Conservation (phyloP, 2,797 vertebrate genomes). For the Pteronotus mesoamericanus region DNA sequence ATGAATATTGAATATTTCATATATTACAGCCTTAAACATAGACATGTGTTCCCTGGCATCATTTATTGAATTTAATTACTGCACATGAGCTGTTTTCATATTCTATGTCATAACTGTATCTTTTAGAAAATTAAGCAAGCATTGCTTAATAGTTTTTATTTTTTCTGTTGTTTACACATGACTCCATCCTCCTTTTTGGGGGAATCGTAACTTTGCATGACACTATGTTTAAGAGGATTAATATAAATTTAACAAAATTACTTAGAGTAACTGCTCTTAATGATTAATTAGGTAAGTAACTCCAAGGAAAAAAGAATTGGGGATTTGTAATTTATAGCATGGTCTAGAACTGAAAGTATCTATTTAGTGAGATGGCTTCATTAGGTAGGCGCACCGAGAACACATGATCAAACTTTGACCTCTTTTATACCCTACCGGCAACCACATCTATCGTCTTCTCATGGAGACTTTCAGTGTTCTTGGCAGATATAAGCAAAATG, state of each 20-base stretch:
- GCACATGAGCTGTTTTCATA: not conserved
- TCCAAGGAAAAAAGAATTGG: not conserved
- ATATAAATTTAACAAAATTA: constrained; percentile 3
- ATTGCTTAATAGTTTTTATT: not conserved
- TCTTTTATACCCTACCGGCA: not conserved
- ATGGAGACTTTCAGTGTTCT: not conserved
- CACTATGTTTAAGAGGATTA: not conserved
- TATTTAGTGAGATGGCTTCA: not conserved
- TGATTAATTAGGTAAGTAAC: not conserved
- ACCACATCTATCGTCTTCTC: not conserved
- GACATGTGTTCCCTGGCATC: not conserved
- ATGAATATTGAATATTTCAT: not conserved
- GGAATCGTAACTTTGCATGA: not conserved
- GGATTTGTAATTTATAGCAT: not conserved
- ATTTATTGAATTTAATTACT: not conserved
- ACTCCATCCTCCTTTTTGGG: not conserved
- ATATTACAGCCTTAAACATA: not conserved
- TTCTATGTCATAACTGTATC: not conserved
- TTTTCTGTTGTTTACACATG: not conserved
- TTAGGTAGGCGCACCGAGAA: not conserved
- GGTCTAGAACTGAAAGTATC: not conserved
- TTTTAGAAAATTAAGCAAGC: not conserved
- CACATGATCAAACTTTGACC: not conserved
- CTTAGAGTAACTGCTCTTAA: not conserved
- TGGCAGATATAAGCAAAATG: not conserved